Percentiles rank a stretch among this genome's conserved stretches.
phyloP scores from a whole-genome alignment of 2,113 vertebrate genomes.

The Epinephelus cyanopodus region DNA sequence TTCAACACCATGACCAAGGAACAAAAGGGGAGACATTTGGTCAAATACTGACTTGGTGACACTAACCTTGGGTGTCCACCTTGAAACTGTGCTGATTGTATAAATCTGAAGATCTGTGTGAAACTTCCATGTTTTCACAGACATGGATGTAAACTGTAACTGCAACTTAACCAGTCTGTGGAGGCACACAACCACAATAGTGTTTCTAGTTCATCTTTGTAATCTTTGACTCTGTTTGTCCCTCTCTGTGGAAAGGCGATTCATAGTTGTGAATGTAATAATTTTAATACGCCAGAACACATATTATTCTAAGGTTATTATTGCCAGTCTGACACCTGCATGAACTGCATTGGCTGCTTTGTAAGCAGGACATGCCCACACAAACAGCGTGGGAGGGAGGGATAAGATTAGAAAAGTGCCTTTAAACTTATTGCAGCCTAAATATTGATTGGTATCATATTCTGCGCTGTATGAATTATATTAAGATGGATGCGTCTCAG shows the following conservation, averaged over 20 bases:
- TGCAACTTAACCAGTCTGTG: too few species aligned
- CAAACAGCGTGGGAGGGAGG: constrained; percentile 62
- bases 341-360: constrained; percentile 47
- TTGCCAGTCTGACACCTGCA: constrained; percentile 19
- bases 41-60: too few species aligned
- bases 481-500: background rate
- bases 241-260: too few species aligned
- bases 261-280: background rate
- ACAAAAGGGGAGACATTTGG: too few species aligned
- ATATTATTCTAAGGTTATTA: background rate
- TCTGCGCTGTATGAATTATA: constrained; percentile 1
- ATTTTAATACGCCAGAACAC: background rate
- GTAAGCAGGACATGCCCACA: constrained; percentile 60
- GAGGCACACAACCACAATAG: too few species aligned
- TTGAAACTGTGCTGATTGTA: too few species aligned
- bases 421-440: constrained; percentile 28
- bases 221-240: background rate
- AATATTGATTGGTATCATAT: constrained; percentile 31
- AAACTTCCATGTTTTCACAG: too few species aligned
- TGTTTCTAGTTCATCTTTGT: background rate
- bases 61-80: too few species aligned
- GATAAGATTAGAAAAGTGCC: constrained; percentile 58
- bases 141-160: too few species aligned
- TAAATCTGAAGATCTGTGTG: too few species aligned
- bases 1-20: too few species aligned